These are phyloP conservation scores for Atethmia centrago DNA, from an alignment of 2,888 invertebrate genomes.

Conservation along the genomic window DNA sequence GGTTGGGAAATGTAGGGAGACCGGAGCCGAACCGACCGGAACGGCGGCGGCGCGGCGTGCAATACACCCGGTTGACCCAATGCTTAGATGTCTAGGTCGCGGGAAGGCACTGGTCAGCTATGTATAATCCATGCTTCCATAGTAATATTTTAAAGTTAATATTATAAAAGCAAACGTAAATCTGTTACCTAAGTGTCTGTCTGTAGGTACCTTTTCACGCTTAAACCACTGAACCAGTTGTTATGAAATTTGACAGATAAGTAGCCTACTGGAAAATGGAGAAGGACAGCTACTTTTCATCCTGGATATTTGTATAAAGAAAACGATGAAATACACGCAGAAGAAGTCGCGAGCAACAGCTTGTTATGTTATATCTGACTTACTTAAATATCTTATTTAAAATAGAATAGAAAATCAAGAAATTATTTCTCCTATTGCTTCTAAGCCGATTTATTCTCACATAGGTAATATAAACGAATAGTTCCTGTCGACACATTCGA, in stretches of 20 bases:
- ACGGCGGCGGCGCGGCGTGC: background rate
- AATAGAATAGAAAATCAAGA: background rate
- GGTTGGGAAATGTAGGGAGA: conserved; percentile 17
- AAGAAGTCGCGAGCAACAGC: background rate
- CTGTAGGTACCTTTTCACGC: background rate
- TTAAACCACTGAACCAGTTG: background rate
- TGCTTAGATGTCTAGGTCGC: conserved; percentile 12
- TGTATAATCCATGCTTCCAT: background rate
- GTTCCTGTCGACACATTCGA: conserved; percentile 30
- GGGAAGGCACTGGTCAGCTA: background rate
- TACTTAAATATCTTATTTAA: background rate
- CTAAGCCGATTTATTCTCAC: conserved; percentile 20
- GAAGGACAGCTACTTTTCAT: background rate
- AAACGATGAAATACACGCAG: background rate
- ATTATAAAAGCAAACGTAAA: background rate
- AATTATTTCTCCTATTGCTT: background rate
- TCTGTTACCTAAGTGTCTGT: background rate
- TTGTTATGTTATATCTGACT: background rate
- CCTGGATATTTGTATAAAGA: background rate
- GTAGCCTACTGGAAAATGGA: background rate
- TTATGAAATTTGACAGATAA: background rate
- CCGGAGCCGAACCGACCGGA: conserved; percentile 3
- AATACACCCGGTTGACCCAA: conserved; percentile 13
- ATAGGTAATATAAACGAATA: conserved; percentile 7
- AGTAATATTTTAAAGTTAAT: background rate